These are phyloP conservation scores for Chlamydotis undulata DNA, from an alignment of 2,113 vertebrate species.

Conservation along the genomic window DNA sequence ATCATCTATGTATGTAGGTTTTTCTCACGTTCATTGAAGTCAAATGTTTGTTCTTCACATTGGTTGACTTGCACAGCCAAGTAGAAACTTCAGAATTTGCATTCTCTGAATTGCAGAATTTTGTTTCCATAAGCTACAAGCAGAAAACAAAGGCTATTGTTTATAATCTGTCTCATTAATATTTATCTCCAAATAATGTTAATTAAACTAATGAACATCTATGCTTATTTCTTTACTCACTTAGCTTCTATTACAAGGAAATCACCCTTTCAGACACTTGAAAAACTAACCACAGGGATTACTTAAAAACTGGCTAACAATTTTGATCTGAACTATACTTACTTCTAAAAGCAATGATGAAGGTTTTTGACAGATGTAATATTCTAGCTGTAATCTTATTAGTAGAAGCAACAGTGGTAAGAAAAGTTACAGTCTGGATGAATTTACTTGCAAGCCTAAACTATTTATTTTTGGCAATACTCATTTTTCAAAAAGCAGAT, in stretches of 20 bases:
- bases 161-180: background rate
- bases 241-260: background rate
- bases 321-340: constrained; percentile 32
- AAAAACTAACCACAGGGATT: background rate
- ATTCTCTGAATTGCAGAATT: background rate
- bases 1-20: background rate
- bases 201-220: background rate
- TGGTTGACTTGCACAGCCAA: background rate
- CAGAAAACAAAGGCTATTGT: background rate
- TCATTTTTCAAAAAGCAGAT: constrained; percentile 53
- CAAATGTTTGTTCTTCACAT: background rate
- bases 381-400: constrained; percentile 20
- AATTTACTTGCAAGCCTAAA: constrained; percentile 43
- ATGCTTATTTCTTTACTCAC: background rate
- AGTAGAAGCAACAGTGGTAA: constrained; percentile 28
- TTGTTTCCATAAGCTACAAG: background rate
- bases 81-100: background rate
- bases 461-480: constrained; percentile 31
- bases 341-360: constrained; percentile 43
- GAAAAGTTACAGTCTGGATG: constrained; percentile 24
- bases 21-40: background rate
- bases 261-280: background rate
- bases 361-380: constrained; percentile 37
- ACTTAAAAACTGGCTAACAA: background rate
- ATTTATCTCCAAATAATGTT: background rate